Conservation (phyloP, 2,888 invertebrate genomes). For the Chirona hameri region DNA sequence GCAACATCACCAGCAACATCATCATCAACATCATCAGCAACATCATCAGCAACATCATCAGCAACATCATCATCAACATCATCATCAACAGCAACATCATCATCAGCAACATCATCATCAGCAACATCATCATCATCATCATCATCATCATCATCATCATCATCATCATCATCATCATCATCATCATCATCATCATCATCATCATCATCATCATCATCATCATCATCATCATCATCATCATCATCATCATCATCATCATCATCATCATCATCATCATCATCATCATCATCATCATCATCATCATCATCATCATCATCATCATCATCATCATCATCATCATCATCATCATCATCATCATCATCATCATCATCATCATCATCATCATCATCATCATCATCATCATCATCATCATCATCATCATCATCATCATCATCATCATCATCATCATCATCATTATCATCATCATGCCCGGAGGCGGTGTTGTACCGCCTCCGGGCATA, state of each 20-base stretch:
- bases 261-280: background rate
- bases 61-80: no score
- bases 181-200: background rate
- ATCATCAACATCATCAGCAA: no score
- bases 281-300: background rate
- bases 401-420: slow-evolving; percentile 2
- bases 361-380: background rate
- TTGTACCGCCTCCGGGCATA: no score
- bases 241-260: background rate
- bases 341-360: slow-evolving; percentile 1
- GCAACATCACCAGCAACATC: no score
- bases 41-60: no score
- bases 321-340: slow-evolving; percentile 1
- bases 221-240: background rate
- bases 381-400: slow-evolving; percentile 25
- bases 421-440: background rate
- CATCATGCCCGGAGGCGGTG: background rate
- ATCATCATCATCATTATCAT: background rate
- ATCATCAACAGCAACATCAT: no score
- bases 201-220: slow-evolving; percentile 3
- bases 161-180: background rate
- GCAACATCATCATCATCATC: no score
- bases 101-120: no score
- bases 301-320: background rate
- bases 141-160: no score